Evolutionary conservation across 2,113 vertebrate genomes (phyloP), one percentile per base, ranked within the genome.

Genomic region (Cromileptes altivelis): DNA sequence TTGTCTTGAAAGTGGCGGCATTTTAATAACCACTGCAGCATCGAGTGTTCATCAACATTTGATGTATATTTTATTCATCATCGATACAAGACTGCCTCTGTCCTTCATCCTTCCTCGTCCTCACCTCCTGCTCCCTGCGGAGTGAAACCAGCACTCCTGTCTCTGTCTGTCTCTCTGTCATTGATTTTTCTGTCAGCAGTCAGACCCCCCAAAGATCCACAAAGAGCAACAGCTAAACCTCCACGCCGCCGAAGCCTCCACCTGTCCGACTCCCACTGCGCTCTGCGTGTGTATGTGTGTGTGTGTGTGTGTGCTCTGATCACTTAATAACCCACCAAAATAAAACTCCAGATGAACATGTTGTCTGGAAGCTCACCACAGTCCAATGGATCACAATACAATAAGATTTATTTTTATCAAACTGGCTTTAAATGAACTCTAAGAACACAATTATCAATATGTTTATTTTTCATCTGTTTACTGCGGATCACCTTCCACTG

Each of bases 151-250:
- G 33, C 42, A 45, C 42, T 45, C 42, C 42, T 45, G 42, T 25
- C 25, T 25, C 37, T 25, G 9, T 53, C 7, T 19, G 27, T 42
- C 49, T 78, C 65, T 49, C 27, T 25, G 52, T 17, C 40, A 69
- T 70, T 70, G 65, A 79, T 79, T 79, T 78, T 53, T 10, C 76
- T 79, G 76, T 40, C 76, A 70, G 56, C 45, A 40, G 45, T 79
- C 55, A 40, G 55, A 78, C 64, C 45, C 67, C 37, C 65, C 76
- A 52, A 60, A 61, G 75, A 37, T 23, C 74, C 61, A 45, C 75
- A 49, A 78, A 78, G 53, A 78, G 53, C 64, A 77, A 11, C 50
- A 65, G 50, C 37, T 37, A 52, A 40, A 70, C 14, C 65, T 52
- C 3, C 25, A 60, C 64, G 18, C 55, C 4, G 19, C 27, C 52